Conservation (phyloP, 2,888 invertebrate species). For the Pachydiplax longipennis region DNA sequence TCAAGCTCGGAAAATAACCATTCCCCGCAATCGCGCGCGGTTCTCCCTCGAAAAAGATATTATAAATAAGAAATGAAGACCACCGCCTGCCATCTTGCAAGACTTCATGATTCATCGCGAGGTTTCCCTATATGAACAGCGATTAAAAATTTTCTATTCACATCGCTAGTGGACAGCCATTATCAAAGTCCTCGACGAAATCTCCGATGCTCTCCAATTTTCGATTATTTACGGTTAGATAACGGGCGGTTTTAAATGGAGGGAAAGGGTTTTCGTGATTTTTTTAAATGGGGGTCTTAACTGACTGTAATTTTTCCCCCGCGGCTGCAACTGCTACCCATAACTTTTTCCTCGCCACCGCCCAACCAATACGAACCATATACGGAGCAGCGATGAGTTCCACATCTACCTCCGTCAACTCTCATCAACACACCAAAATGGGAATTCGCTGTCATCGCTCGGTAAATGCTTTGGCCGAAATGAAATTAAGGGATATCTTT, state of each 20-base stretch:
- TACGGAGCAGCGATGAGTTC: conserved; percentile 4
- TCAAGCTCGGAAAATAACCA: too few species aligned
- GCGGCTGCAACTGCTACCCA: background rate
- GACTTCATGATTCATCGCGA: too few species aligned
- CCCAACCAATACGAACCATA: background rate
- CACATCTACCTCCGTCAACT: conserved; percentile 4
- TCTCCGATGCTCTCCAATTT: background rate
- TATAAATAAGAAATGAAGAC: too few species aligned
- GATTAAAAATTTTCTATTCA: too few species aligned
- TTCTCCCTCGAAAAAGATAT: too few species aligned
- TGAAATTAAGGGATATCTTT: background rate
- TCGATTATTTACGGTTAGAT: background rate
- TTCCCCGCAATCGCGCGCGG: too few species aligned
- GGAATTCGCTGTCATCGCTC: background rate
- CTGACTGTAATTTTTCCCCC: conserved; percentile 12
- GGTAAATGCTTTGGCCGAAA: background rate
- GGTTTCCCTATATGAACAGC: too few species aligned
- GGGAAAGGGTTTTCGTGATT: background rate
- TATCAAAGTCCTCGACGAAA: too few species aligned
- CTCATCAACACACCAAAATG: background rate
- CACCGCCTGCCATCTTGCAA: too few species aligned
- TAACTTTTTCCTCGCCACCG: background rate
- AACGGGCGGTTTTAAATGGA: background rate
- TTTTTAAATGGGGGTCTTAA: background rate
- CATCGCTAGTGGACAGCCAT: too few species aligned